Evolutionary conservation across 2,888 invertebrate species (phyloP).

Genomic region (Deladenus siricidicola): DNA sequence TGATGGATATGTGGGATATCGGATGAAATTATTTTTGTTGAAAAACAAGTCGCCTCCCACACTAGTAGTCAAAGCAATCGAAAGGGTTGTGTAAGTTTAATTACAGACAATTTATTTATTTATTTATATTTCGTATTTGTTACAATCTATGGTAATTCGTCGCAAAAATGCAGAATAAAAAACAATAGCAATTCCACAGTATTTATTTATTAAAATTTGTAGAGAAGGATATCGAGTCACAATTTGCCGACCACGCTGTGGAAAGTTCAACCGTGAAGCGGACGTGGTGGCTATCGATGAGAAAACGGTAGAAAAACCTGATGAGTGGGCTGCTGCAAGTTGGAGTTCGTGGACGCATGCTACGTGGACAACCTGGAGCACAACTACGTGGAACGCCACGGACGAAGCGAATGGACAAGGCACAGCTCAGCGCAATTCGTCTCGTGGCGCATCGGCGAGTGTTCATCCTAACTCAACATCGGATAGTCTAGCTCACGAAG

Average conservation of each 20-base stretch:
- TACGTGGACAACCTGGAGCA: slow-evolving; percentile 33
- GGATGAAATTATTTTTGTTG: slow-evolving; percentile 47
- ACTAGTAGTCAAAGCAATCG: slow-evolving; percentile 51
- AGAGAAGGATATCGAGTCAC: slow-evolving; percentile 52
- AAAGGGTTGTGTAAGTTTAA: slow-evolving; percentile 42
- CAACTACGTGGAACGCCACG: slow-evolving; percentile 21
- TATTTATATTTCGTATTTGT: not conserved
- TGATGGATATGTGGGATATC: slow-evolving; percentile 47
- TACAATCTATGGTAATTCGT: not conserved
- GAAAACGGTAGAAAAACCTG: slow-evolving; percentile 16
- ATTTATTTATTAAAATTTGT: slow-evolving; percentile 17
- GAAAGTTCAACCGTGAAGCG: slow-evolving; percentile 21
- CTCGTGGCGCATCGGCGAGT: no score
- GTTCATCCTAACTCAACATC: no score
- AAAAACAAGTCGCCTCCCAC: slow-evolving; percentile 51
- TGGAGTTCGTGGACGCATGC: slow-evolving; percentile 41
- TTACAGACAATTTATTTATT: not conserved
- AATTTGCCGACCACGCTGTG: slow-evolving; percentile 50
- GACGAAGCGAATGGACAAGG: slow-evolving; percentile 3
- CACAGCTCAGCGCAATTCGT: not conserved
- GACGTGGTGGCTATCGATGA: slow-evolving; percentile 22
- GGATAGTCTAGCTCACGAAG: not conserved
- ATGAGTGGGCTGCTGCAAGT: slow-evolving; percentile 29
- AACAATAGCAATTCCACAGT: not conserved
- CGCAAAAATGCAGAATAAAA: not conserved